A percentile compares a stretch with the other conserved stretches of the same genome.
Evolutionary conservation across 1,140 invertebrate species (phyloP).

Genomic region (Microplitis demolitor): DNA sequence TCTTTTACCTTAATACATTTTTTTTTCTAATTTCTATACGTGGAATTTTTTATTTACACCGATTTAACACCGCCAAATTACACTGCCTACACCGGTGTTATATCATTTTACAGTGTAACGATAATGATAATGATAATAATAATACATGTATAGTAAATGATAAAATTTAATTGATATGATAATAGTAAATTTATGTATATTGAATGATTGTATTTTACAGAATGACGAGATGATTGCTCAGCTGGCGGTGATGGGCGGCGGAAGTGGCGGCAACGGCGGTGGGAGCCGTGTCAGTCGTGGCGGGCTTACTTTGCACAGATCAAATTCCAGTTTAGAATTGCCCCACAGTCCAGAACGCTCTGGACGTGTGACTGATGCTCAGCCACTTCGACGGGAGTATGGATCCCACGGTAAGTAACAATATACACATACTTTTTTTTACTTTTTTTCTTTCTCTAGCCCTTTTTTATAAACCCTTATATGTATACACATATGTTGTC

Average conservation of each 20-base stretch:
- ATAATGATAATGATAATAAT: too few relatives aligned
- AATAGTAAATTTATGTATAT: background rate
- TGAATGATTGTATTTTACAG: conserved; percentile 36
- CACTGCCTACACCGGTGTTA: too few relatives aligned
- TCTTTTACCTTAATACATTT: too few relatives aligned
- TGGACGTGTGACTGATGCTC: conserved; percentile 51
- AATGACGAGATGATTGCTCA: conserved; percentile 62
- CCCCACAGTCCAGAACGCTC: conserved; percentile 63
- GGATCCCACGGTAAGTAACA: conserved; percentile 54
- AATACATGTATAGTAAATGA: too few relatives aligned
- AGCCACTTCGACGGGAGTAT: conserved; percentile 57
- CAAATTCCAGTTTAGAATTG: conserved; percentile 73
- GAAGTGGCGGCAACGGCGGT: conserved; percentile 40
- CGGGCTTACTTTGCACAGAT: conserved; percentile 64
- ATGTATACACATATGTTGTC: background rate
- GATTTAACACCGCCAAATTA: too few relatives aligned
- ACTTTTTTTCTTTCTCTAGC: too few relatives aligned
- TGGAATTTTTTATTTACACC: too few relatives aligned
- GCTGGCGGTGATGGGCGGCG: conserved; percentile 53
- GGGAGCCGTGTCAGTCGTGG: conserved; percentile 50
- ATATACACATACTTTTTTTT: conserved; percentile 3
- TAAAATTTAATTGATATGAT: background rate
- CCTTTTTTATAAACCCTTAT: background rate
- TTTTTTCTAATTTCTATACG: too few relatives aligned
- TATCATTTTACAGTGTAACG: too few relatives aligned